Base-by-base conservation (phyloP, 1,140 invertebrate species). In the Mactra quadrangularis region DNA sequence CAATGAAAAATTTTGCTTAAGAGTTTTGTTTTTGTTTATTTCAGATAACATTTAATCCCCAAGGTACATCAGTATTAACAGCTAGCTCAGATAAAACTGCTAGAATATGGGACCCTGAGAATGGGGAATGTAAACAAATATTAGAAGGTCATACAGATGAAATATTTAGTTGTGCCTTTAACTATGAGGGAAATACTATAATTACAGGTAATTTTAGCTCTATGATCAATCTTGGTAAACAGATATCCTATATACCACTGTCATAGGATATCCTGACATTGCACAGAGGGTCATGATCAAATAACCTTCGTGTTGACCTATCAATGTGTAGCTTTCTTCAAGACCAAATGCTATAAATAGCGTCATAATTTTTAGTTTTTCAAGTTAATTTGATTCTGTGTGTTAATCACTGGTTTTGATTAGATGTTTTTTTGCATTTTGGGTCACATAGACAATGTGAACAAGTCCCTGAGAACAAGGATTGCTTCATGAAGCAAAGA, bases 131-230 rank as follows among this genome's bases (percentile, higher is more conserved):
- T 86, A 93, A 95, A 81, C 93, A 93, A 92, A 94, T 96, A 13
- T 92, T 97, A 0, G 94, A 94, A 4, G 96, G 96, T 0, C 96
- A 97, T 86, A 94, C 95, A 33, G 96, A 96, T 25, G 96, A 97
- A 88, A 96, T 97, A 33, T 97, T 97, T 89, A 96, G 95, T 3
- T 96, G 96, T 87, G 95, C 95, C 1, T 97, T 96, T 90, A 96
- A 95, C 22, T 96, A 97, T 89, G 93, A 95, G 1, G 96, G 96
- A 0, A 96, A 96, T 87, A 95, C 95, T 1, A 95, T 97, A 77
- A 93, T 97, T 59, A 97, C 96, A 41, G 96, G 93, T 41, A 7
- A 7, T 41, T 7, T 7, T 41, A 41, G 6, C 38, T 7, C 15
- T 41, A 6, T 7, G 15, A 7, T 41, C 15, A 7, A 41, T 15